Evolutionary conservation across 37 sponge, comb jelly and placozoan genomes (phyloP).

Genomic region (Beroe ovata): DNA sequence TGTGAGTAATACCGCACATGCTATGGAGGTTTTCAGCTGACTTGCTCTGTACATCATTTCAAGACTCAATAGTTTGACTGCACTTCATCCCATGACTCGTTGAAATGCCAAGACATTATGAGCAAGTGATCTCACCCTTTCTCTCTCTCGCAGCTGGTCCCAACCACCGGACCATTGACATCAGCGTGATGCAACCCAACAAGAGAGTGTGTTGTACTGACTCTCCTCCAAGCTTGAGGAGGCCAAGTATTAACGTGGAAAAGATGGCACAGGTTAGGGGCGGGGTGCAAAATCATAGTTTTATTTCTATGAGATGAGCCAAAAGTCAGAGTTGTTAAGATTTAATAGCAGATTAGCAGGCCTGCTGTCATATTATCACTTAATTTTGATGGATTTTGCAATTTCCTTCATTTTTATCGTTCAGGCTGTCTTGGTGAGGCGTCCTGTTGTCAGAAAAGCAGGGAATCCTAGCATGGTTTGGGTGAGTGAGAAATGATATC

Average conservation of each 20-base stretch:
- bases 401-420: too few species aligned
- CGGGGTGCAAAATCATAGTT: slow-evolving; percentile 1
- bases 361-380: too few species aligned
- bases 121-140: too few species aligned
- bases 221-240: slow-evolving; percentile 16
- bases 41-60: too few species aligned
- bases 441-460: slow-evolving; percentile 36
- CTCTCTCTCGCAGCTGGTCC: not conserved
- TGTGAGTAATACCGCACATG: slow-evolving; percentile 44
- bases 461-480: not conserved
- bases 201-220: slow-evolving; percentile 34
- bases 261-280: slow-evolving; percentile 30
- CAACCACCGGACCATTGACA: slow-evolving; percentile 32
- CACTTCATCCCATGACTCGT: too few species aligned
- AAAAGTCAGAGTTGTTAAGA: too few species aligned
- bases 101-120: too few species aligned
- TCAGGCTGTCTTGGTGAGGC: slow-evolving; percentile 6
- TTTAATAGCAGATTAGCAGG: too few species aligned
- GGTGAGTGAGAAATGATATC: too few species aligned
- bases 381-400: too few species aligned
- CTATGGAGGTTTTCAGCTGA: too few species aligned
- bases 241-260: slow-evolving; percentile 39
- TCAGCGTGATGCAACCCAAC: slow-evolving; percentile 39
- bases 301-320: not conserved
- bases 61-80: too few species aligned